A percentile compares a stretch with the other conserved stretches of the same genome.
Conservation (phyloP, 2,113 vertebrate species). For the Ursus arctos region DNA sequence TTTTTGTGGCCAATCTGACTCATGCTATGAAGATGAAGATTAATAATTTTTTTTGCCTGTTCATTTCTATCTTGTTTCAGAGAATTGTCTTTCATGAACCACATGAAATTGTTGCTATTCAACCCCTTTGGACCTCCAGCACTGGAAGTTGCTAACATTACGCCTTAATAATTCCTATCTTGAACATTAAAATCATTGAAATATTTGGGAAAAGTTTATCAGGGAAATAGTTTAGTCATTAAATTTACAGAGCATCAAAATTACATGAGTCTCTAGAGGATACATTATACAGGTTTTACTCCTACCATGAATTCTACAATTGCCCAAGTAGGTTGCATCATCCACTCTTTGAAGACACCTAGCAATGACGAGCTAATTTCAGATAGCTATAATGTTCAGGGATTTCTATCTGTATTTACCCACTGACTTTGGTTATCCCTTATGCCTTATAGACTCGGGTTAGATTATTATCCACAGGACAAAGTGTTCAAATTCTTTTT, state of each 20-base stretch:
- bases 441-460: background rate
- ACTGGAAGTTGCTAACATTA: background rate
- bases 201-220: background rate
- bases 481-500: background rate
- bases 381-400: background rate
- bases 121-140: background rate
- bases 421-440: background rate
- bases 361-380: constrained; percentile 39
- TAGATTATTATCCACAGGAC: background rate
- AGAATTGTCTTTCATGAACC: background rate
- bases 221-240: constrained; percentile 1
- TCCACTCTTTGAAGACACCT: background rate
- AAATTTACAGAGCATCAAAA: constrained; percentile 39
- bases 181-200: background rate
- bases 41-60: background rate
- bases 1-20: background rate
- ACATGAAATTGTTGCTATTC: background rate
- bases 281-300: background rate
- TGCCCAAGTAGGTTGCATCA: background rate
- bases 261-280: background rate
- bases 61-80: background rate
- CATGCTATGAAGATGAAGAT: background rate
- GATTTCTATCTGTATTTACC: background rate
- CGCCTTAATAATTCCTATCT: background rate
- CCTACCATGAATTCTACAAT: background rate